Base-by-base conservation (phyloP, 2,888 invertebrate genomes). In the Xiphydria camelus region DNA sequence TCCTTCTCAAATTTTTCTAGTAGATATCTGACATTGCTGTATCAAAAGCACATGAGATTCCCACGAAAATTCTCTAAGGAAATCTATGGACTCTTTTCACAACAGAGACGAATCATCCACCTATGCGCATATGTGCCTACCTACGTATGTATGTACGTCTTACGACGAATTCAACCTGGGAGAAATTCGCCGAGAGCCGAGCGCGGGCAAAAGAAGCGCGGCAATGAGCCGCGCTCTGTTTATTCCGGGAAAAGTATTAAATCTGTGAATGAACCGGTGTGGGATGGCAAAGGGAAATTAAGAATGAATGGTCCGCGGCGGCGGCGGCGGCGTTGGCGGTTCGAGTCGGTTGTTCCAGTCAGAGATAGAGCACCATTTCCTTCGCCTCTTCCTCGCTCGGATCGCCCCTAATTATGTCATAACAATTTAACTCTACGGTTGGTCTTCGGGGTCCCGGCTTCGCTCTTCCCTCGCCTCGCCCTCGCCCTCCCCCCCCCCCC, bases 371-470 rank as follows among this genome's bases (percentile, higher is more conserved):
- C 29, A 7, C 29, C 4, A 14, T 14, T 7, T 14, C 29, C 29
- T 14, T 5, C 4, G 12, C 29, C 29, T 9, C 29, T 5, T 36
- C 37, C 38, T 7, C 20, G 45, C 21, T 49, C 45, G 52, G 58
- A 68, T 70, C 61, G 59, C 47, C 62, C 57, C 67, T 71, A 73
- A 73, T 73, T 73, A 73, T 69, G 73, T 67, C 68, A 71, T 73
- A 71, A 72, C 70, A 71, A 66, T 72, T 73, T 67, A 59, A 66
- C 60, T 44, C 54, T 58, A 49, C 47, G 54, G 34, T 20, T 23
- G 41, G 38, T 22, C 33, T 37, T 43, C 21, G 17, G n/a, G 34
- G 17, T 20, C 22, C 26, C 23, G 15, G 19, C n/a, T 12, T 19
- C 23, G 20, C 18, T 12, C 9, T 7, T 9, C 41, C 25, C 26